Evolutionary conservation across 2,888 invertebrate species (phyloP), one percentile per base, ranked within the genome.

Genomic region (Polia nebulosa): DNA sequence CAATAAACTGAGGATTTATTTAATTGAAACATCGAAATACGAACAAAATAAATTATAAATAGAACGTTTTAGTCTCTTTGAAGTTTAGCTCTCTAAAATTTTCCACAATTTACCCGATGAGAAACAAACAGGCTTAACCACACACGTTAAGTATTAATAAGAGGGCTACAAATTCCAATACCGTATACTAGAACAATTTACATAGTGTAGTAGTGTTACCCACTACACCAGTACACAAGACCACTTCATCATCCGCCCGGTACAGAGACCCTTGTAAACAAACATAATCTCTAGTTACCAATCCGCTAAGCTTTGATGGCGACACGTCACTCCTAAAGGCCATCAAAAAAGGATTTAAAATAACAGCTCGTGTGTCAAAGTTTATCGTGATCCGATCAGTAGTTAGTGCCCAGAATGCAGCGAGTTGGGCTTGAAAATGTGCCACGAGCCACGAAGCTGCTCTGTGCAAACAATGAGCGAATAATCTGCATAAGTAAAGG

Each of bases 271-370:
- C 41, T 32, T 68, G 51, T 67, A 51, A 69, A 76, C 60, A 67
- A 71, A 60, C 41, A 72, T 56, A 61, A 67, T 68, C 72, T 71
- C 71, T 53, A 49, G 61, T 81, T 75, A 80, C 67, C 47, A 66
- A 55, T 66, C 62, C 51, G 52, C 39, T 49, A 45, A 66, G 36
- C 62, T 60, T 72, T 78, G 78, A 72, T 55, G 20, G 36, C 27
- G 41, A 47, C 51, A 65, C 67, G 70, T 62, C 80, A 70, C 60
- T 63, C 20, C 45, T 61, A 72, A 67, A 51, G 58, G 34, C 51
- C 55, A 69, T 75, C 67, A 75, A 78, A 82, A 80, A 82, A 71
- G 75, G 71, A 80, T 78, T 82, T 72, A 58, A 76, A 68, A 58
- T 67, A 64, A 69, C 57, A 62, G 53, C 55, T 70, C 60, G 49